Evolutionary conservation across 2,797 vertebrate species (phyloP).

Genomic region (Smutsia temminckii): DNA sequence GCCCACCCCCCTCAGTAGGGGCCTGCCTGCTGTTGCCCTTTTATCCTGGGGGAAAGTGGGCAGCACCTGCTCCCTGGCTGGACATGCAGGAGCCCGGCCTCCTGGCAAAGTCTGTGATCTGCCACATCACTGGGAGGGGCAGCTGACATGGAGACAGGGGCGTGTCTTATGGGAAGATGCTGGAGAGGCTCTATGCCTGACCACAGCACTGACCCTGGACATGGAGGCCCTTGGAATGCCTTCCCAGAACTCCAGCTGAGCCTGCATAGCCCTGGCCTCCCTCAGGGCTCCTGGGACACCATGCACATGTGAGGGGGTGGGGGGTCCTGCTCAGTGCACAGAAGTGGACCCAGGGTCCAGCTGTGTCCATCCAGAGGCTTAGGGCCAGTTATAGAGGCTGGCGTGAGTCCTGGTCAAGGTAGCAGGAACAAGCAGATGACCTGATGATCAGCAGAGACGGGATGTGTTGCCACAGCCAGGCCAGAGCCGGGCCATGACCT

Average conservation of each 20-base stretch:
- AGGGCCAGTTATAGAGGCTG: slow-evolving; percentile 75
- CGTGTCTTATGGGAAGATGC: background rate
- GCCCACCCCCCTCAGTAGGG: background rate
- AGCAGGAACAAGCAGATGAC: slow-evolving; percentile 79
- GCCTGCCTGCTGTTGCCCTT: background rate
- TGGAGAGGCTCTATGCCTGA: background rate
- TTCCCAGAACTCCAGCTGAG: background rate
- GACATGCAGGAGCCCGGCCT: background rate
- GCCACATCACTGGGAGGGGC: background rate
- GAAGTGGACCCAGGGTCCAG: background rate
- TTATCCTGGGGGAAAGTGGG: background rate
- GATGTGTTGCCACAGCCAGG: slow-evolving; percentile 63
- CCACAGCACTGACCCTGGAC: background rate
- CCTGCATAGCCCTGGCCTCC: background rate
- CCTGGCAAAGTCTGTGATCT: background rate
- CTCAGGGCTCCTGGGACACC: background rate
- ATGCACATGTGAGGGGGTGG: background rate
- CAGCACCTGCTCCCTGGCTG: background rate
- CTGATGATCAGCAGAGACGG: slow-evolving; percentile 74
- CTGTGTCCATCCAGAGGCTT: slow-evolving; percentile 70
- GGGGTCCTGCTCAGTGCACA: background rate
- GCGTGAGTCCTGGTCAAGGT: slow-evolving; percentile 55
- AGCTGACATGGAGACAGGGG: background rate
- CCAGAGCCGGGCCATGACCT: background rate
- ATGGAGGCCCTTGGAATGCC: background rate